Percentiles rank a stretch among this genome's conserved stretches.
These are phyloP conservation scores for Drosophila anomalipes DNA, from an alignment of 2,888 invertebrate species.

Conservation along the genomic window DNA sequence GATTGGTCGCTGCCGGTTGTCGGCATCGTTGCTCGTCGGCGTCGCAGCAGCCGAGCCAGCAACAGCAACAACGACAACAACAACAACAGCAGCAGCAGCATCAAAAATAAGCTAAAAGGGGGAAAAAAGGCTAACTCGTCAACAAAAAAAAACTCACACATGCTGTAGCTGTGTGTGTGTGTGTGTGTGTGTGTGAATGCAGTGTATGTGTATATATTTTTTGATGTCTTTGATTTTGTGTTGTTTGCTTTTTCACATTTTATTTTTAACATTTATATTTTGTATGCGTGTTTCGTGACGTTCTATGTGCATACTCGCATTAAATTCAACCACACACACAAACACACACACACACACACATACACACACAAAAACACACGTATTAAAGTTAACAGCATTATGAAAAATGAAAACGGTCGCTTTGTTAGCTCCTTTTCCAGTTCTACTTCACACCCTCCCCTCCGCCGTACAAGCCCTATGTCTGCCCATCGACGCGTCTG, in stretches of 20 bases:
- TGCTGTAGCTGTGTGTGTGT: neutral
- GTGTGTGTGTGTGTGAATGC: conserved; percentile 5
- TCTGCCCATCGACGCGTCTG: conserved; percentile 66
- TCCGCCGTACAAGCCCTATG: neutral
- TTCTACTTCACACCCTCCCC: conserved; percentile 1
- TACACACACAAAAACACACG: conserved; percentile 17
- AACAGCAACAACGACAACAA: conserved; percentile 30
- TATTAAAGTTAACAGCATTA: conserved; percentile 68
- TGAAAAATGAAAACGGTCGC: conserved; percentile 72
- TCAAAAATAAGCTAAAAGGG: conserved; percentile 66
- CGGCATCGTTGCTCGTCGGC: conserved; percentile 39
- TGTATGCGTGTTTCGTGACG: conserved; percentile 63
- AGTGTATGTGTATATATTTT: conserved; percentile 40
- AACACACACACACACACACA: conserved; percentile 21
- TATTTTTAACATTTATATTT: conserved; percentile 82
- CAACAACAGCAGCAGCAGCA: conserved; percentile 31
- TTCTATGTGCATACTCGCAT: conserved; percentile 36
- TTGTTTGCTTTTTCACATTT: conserved; percentile 81
- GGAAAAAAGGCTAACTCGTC: conserved; percentile 80
- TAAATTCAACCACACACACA: conserved; percentile 27
- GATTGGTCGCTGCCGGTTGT: conserved; percentile 78
- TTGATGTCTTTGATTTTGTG: conserved; percentile 71
- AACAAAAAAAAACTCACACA: conserved; percentile 55
- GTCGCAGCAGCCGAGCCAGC: conserved; percentile 48
- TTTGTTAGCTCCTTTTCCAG: conserved; percentile 26